Conservation (phyloP, 2,113 vertebrate species). For the Neoarius graeffei region DNA sequence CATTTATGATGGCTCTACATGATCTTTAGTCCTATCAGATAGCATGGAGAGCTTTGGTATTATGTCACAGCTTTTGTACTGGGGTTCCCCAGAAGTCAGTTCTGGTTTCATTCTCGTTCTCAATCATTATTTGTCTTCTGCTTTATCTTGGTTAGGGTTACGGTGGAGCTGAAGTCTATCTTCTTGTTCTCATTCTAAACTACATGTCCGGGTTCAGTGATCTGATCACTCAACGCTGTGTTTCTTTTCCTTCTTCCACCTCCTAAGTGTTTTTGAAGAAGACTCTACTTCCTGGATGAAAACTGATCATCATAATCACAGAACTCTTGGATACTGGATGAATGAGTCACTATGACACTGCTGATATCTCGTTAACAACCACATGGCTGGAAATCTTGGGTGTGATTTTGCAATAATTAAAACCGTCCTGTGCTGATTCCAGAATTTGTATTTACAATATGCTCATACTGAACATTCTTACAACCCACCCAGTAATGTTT, state of each 20-base stretch:
- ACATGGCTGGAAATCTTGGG: neutral
- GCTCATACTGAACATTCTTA: neutral
- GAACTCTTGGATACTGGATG: neutral
- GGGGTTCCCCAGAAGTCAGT: neutral
- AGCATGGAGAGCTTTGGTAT: neutral
- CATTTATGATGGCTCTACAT: neutral
- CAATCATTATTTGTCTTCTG: neutral
- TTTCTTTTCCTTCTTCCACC: neutral
- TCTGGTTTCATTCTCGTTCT: neutral
- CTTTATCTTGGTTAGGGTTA: neutral
- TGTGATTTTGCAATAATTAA: constrained; percentile 10
- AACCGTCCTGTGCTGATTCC: neutral
- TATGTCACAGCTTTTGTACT: neutral
- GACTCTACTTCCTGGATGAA: neutral
- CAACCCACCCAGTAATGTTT: neutral
- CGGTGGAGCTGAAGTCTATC: neutral
- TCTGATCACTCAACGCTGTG: neutral
- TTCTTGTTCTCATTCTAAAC: neutral
- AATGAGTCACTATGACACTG: neutral
- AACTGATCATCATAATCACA: neutral
- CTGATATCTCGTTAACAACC: neutral
- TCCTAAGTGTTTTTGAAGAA: neutral
- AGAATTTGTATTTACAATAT: neutral
- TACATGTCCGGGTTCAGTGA: neutral
- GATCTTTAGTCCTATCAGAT: neutral